Conservation (phyloP, 1,140 invertebrate species). For the Drosophila nannoptera region DNA sequence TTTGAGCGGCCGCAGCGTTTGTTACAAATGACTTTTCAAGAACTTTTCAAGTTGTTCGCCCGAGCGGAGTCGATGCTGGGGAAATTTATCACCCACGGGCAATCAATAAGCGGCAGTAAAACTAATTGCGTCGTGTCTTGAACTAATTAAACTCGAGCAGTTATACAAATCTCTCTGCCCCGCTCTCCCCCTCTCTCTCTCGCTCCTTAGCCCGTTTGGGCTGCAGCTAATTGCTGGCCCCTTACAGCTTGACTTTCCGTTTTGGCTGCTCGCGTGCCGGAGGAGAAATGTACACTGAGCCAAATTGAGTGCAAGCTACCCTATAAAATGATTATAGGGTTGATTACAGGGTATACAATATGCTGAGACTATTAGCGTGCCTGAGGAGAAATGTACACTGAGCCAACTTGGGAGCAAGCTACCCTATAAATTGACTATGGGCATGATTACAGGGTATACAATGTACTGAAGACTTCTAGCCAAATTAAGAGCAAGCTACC, state of each 20-base stretch:
- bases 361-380: too few relatives aligned
- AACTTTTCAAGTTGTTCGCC: constrained; percentile 39
- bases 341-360: not conserved
- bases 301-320: not conserved
- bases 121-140: constrained; percentile 72
- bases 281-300: not conserved
- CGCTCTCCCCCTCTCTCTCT: not conserved
- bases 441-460: not conserved
- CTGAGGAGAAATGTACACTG: too few relatives aligned
- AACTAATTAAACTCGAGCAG: constrained; percentile 64
- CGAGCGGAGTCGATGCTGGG: constrained; percentile 20
- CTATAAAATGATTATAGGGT: too few relatives aligned
- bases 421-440: not conserved
- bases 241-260: constrained; percentile 52
- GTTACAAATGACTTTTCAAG: constrained; percentile 31
- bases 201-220: constrained; percentile 16
- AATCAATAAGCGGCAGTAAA: constrained; percentile 71
- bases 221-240: constrained; percentile 51
- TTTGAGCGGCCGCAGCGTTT: constrained; percentile 11
- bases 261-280: constrained; percentile 29
- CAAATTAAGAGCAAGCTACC: too few relatives aligned
- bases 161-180: constrained; percentile 1
- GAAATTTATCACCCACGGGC: constrained; percentile 61
- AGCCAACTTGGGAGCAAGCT: too few relatives aligned
- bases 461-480: too few relatives aligned